Evolutionary conservation across 2,888 invertebrate genomes (phyloP), one percentile per base, ranked within the genome.

Genomic region (Mesoligia furuncula): DNA sequence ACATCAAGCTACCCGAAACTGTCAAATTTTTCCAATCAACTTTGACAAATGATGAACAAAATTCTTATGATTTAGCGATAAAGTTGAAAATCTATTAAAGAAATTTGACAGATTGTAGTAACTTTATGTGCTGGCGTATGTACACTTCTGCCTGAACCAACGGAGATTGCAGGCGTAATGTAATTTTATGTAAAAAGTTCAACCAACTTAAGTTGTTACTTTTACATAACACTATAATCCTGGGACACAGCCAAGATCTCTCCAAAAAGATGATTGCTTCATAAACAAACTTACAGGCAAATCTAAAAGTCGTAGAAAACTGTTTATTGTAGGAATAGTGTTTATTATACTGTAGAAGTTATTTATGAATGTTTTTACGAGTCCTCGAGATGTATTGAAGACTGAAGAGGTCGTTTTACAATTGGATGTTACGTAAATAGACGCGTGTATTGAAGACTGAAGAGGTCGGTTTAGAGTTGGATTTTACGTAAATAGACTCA

Each of bases 251-350:
- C 70, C 69, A 84, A 84, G 39, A 80, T 54, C 45, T 57, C 61
- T 42, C 17, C 27, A 57, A 81, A 81, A 51, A 67, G 24, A 57
- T 42, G 48, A 79, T 57, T 36, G 27, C 48, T 15, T 67, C 54
- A 67, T 17, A 67, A 83, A 78, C 31, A 57, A 78, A 71, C 39
- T 61, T 42, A 65, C 2, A 80, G 20, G 4, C 66, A 61, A 39
- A 51, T 31, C 39, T 51, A 73, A 62, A 5, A 70, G 45, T 8
- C 75, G 74, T 61, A 74, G 4, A 73, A 51, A 57, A 67, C 48
- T 64, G 48, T 72, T 84, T 81, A 84, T 72, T 54, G 5, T 27
- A 5, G 57, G 17, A 45, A 84, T 84, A 68, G 39, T 45, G 13
- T 84, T 71, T 67, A 67, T 84, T 62, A 27, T 39, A n/a, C 24